Percentiles rank a stretch among this genome's conserved stretches.
Conservation (phyloP, 37 sponge, comb jelly and placozoan species). For the Beroe ovata region DNA sequence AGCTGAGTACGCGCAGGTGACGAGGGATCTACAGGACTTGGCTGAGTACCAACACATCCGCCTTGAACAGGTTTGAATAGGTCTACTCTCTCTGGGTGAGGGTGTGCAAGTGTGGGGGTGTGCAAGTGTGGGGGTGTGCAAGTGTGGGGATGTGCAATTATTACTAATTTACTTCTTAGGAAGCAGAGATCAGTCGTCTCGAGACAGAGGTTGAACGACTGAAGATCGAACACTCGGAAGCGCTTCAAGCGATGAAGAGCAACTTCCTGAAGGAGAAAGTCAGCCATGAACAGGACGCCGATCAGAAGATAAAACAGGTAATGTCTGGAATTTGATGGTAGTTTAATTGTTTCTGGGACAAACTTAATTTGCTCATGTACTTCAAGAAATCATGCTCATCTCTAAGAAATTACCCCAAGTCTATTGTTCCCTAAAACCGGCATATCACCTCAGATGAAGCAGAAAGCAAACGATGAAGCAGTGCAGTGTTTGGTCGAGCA, state of each 20-base stretch:
- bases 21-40: slow-evolving; percentile 38
- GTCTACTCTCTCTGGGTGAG: no score
- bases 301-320: slow-evolving; percentile 61
- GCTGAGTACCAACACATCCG: slow-evolving; percentile 47
- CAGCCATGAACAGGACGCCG: slow-evolving; percentile 38
- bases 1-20: slow-evolving; percentile 43
- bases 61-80: slow-evolving; percentile 56
- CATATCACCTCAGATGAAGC: slow-evolving; percentile 60
- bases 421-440: no score
- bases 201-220: slow-evolving; percentile 57
- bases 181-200: slow-evolving; percentile 37
- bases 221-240: slow-evolving; percentile 66
- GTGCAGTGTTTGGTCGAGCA: slow-evolving; percentile 58
- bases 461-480: slow-evolving; percentile 64
- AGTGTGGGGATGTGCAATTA: no score
- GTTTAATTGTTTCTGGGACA: no score
- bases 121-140: no score
- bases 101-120: no score
- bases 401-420: no score
- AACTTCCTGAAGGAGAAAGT: slow-evolving; percentile 62
- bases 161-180: no score
- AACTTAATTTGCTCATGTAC: no score
- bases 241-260: slow-evolving; percentile 55
- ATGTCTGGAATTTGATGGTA: background rate
- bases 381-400: no score